Percentiles rank a stretch among this genome's conserved stretches.
These are phyloP conservation scores for Anguilla obscura DNA, from an alignment of 2,797 vertebrate species.

Conservation along the genomic window DNA sequence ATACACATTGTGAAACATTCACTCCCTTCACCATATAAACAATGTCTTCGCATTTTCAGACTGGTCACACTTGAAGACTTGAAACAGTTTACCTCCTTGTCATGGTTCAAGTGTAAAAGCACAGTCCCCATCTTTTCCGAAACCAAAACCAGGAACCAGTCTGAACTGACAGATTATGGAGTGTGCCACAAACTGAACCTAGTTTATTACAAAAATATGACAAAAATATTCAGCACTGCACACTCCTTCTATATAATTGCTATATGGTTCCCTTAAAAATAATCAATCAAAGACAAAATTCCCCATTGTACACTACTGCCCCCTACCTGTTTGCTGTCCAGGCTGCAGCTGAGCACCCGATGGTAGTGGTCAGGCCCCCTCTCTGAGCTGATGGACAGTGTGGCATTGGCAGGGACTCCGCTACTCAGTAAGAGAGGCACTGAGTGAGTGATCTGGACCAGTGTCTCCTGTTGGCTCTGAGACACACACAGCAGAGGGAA, in stretches of 20 bases:
- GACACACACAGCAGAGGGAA: constrained; percentile 12
- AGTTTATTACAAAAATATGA: too few relatives aligned
- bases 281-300: not conserved
- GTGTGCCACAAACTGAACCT: too few relatives aligned
- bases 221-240: too few relatives aligned
- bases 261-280: not conserved
- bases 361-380: constrained; percentile 53
- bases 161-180: too few relatives aligned
- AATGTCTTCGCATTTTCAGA: too few relatives aligned
- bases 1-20: too few relatives aligned
- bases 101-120: too few relatives aligned
- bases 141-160: too few relatives aligned
- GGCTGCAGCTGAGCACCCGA: constrained; percentile 54
- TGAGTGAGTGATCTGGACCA: constrained; percentile 66
- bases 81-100: too few relatives aligned
- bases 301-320: not conserved
- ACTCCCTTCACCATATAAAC: too few relatives aligned
- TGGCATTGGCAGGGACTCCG: constrained; percentile 64
- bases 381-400: constrained; percentile 61
- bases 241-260: not conserved
- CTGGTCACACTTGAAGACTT: too few relatives aligned
- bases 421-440: constrained; percentile 60
- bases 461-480: constrained; percentile 68
- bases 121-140: too few relatives aligned
- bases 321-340: constrained; percentile 70